These are phyloP conservation scores for Macrocentrus cingulum DNA, from an alignment of 1,140 invertebrate species.

Conservation along the genomic window DNA sequence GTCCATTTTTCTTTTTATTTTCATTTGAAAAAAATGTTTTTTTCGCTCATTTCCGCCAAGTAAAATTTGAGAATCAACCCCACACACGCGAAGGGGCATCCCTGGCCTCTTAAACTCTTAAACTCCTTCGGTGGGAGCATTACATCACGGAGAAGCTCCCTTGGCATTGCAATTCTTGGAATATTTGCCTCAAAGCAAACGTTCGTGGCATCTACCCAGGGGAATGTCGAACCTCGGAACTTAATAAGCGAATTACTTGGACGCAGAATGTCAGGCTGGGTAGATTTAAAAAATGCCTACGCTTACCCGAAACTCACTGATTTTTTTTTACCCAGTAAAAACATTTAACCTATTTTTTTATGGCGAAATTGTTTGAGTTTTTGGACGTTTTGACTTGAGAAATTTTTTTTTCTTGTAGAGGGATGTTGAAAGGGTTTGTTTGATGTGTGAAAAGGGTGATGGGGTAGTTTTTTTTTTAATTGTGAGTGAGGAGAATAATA, in stretches of 20 bases:
- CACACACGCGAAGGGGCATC: slow-evolving; percentile 14
- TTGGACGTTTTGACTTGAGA: too few relatives aligned
- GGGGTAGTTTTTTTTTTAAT: too few relatives aligned
- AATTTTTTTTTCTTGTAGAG: too few relatives aligned
- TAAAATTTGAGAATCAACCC: too few relatives aligned
- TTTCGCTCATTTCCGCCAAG: too few relatives aligned
- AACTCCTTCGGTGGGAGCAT: too few relatives aligned
- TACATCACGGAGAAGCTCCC: not conserved
- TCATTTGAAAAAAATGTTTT: not conserved
- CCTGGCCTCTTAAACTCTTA: slow-evolving; percentile 1
- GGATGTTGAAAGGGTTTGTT: too few relatives aligned
- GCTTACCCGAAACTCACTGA: not conserved
- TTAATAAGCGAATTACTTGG: slow-evolving; percentile 58
- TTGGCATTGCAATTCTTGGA: slow-evolving; percentile 43
- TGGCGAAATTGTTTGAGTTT: not conserved
- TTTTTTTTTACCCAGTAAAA: not conserved
- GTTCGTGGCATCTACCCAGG: slow-evolving; percentile 45
- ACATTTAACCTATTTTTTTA: not conserved
- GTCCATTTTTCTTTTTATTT: too few relatives aligned
- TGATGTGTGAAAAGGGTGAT: too few relatives aligned
- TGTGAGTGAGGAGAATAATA: too few relatives aligned
- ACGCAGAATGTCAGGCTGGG: slow-evolving; percentile 27
- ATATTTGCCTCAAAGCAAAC: slow-evolving; percentile 55
- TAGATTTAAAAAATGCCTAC: not conserved
- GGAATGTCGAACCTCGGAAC: slow-evolving; percentile 55